Base-by-base conservation (phyloP, 2,797 vertebrate species). In the Hozukius guyotensis region DNA sequence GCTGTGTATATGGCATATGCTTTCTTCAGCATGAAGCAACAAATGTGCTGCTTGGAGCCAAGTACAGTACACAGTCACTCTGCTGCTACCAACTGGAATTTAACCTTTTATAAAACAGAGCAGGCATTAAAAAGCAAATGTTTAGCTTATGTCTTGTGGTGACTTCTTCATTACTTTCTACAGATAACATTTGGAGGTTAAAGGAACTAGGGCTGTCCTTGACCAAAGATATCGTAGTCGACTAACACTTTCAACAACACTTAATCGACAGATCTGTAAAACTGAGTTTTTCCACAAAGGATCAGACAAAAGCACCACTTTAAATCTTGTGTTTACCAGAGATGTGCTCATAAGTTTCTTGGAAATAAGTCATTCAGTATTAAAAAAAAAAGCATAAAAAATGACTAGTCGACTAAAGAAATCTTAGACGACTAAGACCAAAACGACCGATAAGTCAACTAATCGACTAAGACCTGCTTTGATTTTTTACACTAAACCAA, bases 11-110 rank as follows among this genome's bases (percentile, higher is more conserved):
- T 22, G 20, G 0, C n/a, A 53, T 53, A 53, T 53, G 24, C 11
- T 29, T 75, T 71, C 59, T 78, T 67, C 53, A 73, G 31, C 4
- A 36, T 38, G 46, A 59, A 72, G 68, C 32, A 79, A 66, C 46
- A 73, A 62, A 72, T 25, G 25, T 52, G 57, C 20, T 27, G 29
- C 72, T 56, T 18, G 8, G 14, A 56, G 34, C 42, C 49, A 72
- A 63, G 10, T n/a, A 13, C 5, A 16, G 10, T n/a, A 13, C 5
- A 16, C 4, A 77, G 25, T 53, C 16, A 65, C 6, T 36, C 34
- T 57, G 36, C 9, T 34, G 18, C 4, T 38, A 7, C 31, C 0
- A 8, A 57, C 20, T 24, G 16, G 49, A 18, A 79, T 62, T n/a
- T 67, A 46, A 46, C 32, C 7, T 64, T 29, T 20, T 52, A 59